phyloP scores from a whole-genome alignment of 2,113 vertebrate species.

The Caranx ignobilis region DNA sequence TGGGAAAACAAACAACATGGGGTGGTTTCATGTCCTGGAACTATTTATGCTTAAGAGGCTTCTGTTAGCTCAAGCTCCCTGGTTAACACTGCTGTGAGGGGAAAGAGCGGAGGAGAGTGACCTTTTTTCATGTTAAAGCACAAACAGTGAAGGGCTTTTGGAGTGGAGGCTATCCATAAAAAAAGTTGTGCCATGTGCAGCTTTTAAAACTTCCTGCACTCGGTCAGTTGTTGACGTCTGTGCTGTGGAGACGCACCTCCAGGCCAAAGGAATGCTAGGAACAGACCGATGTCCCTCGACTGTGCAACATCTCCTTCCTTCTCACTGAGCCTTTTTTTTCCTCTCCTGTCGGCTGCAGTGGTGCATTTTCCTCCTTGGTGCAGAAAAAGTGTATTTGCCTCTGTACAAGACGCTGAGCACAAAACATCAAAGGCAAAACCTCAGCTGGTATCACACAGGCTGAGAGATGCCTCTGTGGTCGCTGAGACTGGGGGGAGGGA shows the following conservation, averaged over 20 bases:
- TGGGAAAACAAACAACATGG: background rate
- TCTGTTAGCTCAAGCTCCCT: background rate
- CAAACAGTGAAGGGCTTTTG: background rate
- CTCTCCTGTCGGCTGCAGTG: slow-evolving; percentile 20
- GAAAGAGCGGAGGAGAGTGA: background rate
- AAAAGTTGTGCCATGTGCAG: slow-evolving; percentile 35
- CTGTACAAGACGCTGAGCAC: slow-evolving; percentile 25
- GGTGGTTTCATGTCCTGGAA: background rate
- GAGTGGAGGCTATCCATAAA: slow-evolving; percentile 11
- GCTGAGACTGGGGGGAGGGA: background rate
- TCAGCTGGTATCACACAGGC: slow-evolving; percentile 35
- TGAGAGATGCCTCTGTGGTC: slow-evolving; percentile 11
- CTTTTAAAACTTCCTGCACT: slow-evolving; percentile 36
- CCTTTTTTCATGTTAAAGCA: slow-evolving; percentile 44
- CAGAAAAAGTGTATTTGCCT: slow-evolving; percentile 15
- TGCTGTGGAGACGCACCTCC: slow-evolving; percentile 31
- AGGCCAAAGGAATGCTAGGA: slow-evolving; percentile 39
- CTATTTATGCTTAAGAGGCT: background rate
- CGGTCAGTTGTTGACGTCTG: slow-evolving; percentile 25
- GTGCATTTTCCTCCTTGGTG: slow-evolving; percentile 23
- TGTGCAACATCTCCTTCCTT: background rate
- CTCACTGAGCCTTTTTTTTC: slow-evolving; percentile 17
- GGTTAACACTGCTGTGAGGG: background rate
- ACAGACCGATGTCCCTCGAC: slow-evolving; percentile 17
- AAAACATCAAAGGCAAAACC: slow-evolving; percentile 62